Conservation (phyloP, 2,113 vertebrate genomes). For the Thryonomys swinderianus region DNA sequence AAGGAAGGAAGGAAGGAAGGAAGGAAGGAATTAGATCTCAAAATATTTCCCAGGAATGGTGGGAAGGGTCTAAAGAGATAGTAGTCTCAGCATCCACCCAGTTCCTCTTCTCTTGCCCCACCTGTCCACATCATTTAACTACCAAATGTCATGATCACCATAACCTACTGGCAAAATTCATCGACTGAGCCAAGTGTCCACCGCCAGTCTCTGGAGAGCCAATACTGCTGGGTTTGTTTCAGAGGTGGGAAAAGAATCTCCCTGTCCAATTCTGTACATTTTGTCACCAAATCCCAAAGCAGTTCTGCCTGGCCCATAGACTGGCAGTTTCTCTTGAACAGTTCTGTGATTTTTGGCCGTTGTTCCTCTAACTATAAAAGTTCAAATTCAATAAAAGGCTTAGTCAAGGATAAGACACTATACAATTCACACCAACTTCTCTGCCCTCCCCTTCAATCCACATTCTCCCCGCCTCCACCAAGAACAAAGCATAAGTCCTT, state of each 20-base stretch:
- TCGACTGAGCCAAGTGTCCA: background rate
- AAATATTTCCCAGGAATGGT: background rate
- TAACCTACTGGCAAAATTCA: background rate
- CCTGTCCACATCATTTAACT: background rate
- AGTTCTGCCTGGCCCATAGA: background rate
- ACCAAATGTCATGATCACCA: background rate
- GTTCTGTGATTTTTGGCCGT: slow-evolving; percentile 10
- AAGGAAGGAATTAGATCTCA: too few species aligned
- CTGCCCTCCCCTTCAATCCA: background rate
- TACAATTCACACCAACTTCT: background rate
- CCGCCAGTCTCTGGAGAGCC: background rate
- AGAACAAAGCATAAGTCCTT: background rate
- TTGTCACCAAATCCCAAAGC: background rate
- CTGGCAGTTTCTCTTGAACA: background rate
- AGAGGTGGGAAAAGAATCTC: background rate
- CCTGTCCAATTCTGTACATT: background rate
- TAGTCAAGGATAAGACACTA: background rate
- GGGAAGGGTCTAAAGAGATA: background rate
- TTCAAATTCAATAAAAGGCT: slow-evolving; percentile 22
- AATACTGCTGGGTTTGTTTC: background rate
- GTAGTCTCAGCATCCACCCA: background rate
- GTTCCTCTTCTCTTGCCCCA: background rate
- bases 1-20: too few species aligned
- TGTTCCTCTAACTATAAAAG: background rate
- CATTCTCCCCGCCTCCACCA: background rate